Percentiles rank a stretch among this genome's conserved stretches.
phyloP scores from a whole-genome alignment of 2,113 vertebrate species.

The Tetrax tetrax region DNA sequence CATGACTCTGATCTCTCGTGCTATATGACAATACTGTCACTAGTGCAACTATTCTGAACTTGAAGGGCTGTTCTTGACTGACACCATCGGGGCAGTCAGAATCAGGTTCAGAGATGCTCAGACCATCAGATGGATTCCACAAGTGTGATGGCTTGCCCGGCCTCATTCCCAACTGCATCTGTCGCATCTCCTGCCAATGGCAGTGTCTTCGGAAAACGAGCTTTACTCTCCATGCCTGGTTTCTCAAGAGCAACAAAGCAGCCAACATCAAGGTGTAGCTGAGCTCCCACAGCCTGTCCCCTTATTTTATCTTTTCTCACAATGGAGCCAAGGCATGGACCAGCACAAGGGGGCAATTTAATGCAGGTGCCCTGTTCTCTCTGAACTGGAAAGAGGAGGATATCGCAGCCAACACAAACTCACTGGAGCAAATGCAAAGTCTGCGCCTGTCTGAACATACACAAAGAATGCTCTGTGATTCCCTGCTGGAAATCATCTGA shows the following conservation, averaged over 20 bases:
- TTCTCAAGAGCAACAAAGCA: conserved; percentile 28
- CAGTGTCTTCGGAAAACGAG: background rate
- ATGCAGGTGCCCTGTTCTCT: background rate
- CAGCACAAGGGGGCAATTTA: conserved; percentile 1
- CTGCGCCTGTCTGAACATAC: background rate
- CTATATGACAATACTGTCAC: background rate
- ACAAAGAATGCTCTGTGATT: background rate
- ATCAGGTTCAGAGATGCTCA: background rate
- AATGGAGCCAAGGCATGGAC: background rate
- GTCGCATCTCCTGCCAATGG: background rate
- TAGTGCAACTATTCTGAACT: background rate
- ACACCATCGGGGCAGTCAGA: background rate
- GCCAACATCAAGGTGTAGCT: background rate
- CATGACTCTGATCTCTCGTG: accelerated
- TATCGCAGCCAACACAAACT: background rate
- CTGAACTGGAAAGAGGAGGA: background rate
- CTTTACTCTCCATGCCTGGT: background rate
- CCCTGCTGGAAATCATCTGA: background rate
- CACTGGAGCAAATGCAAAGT: background rate
- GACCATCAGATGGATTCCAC: background rate
- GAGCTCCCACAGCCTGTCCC: background rate
- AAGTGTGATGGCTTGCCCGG: background rate
- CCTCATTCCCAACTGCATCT: background rate
- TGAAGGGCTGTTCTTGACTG: background rate
- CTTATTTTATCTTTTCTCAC: background rate